Percentiles rank a stretch among this genome's conserved stretches.
Conservation (phyloP, 2,888 invertebrate species). For the Agapostemon virescens region DNA sequence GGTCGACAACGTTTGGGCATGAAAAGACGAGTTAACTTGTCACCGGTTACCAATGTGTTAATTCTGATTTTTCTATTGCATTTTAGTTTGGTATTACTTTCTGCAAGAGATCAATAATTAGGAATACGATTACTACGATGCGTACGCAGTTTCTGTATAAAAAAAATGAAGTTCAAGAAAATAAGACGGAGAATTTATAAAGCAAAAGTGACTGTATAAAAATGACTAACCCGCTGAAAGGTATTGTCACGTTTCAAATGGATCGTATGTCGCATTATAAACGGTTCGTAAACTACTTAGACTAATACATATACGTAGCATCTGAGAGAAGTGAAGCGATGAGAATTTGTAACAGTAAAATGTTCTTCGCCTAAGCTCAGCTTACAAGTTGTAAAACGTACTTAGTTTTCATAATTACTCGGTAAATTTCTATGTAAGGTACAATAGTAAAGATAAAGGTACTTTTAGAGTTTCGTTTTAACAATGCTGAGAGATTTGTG, state of each 20-base stretch:
- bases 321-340: slow-evolving; percentile 2
- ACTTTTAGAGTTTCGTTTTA: background rate
- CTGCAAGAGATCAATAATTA: too few relatives aligned
- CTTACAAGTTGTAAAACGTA: background rate
- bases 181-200: background rate
- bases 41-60: too few relatives aligned
- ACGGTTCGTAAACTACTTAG: slow-evolving; percentile 14
- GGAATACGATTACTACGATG: too few relatives aligned
- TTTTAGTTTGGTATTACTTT: too few relatives aligned
- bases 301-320: background rate
- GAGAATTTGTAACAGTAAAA: background rate
- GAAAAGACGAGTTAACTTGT: too few relatives aligned
- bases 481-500: background rate
- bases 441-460: too few relatives aligned
- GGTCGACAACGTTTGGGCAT: too few relatives aligned
- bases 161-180: too few relatives aligned
- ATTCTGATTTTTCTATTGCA: too few relatives aligned
- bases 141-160: too few relatives aligned
- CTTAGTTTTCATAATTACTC: background rate
- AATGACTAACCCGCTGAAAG: background rate
- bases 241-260: slow-evolving; percentile 14
- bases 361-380: background rate
- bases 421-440: background rate
- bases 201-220: background rate
- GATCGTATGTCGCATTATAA: slow-evolving; percentile 23